Conservation (phyloP, 2,888 invertebrate species). For the Hofmannophila pseudospretella region DNA sequence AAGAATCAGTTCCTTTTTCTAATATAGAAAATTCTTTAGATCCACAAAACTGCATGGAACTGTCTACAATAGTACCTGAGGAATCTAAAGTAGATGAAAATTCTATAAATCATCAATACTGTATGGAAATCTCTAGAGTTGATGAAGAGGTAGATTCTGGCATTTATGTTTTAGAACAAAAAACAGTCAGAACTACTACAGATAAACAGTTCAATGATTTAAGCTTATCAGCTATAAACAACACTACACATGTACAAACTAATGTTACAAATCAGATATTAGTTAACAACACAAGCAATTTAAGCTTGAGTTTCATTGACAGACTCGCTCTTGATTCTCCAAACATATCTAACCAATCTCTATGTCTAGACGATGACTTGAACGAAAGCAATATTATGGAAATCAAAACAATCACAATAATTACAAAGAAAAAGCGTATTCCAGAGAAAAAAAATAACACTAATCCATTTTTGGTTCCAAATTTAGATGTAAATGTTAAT, state of each 20-base stretch:
- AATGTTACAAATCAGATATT: slow-evolving; percentile 57
- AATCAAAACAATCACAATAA: slow-evolving; percentile 70
- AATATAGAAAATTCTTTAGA: neutral
- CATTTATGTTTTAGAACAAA: slow-evolving; percentile 52
- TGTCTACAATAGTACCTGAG: neutral
- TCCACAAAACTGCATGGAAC: neutral
- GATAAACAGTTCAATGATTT: slow-evolving; percentile 18
- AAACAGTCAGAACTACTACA: slow-evolving; percentile 34
- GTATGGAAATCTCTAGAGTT: slow-evolving; percentile 11
- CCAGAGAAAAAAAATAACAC: slow-evolving; percentile 45
- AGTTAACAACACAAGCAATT: slow-evolving; percentile 51
- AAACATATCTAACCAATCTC: slow-evolving; percentile 51
- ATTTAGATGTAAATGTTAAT: slow-evolving; percentile 30
- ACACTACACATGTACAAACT: slow-evolving; percentile 48
- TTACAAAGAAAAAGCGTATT: slow-evolving; percentile 59
- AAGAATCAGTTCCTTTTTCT: too few species aligned
- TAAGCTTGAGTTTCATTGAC: slow-evolving; percentile 68
- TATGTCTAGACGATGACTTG: slow-evolving; percentile 67
- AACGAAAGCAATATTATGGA: slow-evolving; percentile 77
- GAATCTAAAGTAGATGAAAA: slow-evolving; percentile 6
- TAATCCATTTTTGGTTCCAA: slow-evolving; percentile 65
- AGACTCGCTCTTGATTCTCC: slow-evolving; percentile 63
- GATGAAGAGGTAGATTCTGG: slow-evolving; percentile 44
- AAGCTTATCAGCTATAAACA: slow-evolving; percentile 29
- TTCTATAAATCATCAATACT: slow-evolving; percentile 3